These are phyloP conservation scores for Zootoca vivipara DNA, from an alignment of 2,113 vertebrate species.

Conservation along the genomic window DNA sequence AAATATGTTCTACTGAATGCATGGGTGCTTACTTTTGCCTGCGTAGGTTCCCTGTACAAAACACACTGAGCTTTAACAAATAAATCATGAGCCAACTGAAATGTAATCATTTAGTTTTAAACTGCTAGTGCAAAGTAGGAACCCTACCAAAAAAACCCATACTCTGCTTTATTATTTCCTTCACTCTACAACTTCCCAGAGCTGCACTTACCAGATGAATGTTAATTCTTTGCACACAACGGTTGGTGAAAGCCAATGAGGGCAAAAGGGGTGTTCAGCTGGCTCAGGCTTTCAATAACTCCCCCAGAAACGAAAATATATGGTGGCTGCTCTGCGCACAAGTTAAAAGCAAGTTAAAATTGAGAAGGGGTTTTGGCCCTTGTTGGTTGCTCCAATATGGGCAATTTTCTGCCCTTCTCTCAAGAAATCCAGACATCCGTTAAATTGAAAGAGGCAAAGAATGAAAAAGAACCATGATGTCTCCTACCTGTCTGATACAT, in stretches of 20 bases:
- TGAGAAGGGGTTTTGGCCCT: not conserved
- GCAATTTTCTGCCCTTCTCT: not conserved
- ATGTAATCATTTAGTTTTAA: not conserved
- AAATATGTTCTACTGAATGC: too few relatives aligned
- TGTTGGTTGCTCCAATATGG: not conserved
- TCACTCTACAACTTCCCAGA: too few relatives aligned
- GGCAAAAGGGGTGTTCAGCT: not conserved
- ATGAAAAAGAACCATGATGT: not conserved
- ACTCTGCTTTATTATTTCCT: not conserved
- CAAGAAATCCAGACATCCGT: not conserved
- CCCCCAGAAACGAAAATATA: not conserved
- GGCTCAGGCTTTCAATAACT: not conserved
- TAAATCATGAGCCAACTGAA: not conserved
- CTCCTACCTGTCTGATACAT: conserved; percentile 88
- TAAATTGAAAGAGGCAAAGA: not conserved
- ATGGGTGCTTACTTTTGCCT: too few relatives aligned
- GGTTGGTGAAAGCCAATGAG: not conserved
- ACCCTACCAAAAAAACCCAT: not conserved
- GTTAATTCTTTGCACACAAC: not conserved
- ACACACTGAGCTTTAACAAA: too few relatives aligned
- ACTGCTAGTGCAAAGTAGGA: not conserved
- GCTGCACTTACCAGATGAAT: not conserved
- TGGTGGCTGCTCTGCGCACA: not conserved
- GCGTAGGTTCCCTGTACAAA: too few relatives aligned
- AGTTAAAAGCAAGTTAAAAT: not conserved